Conservation (phyloP, 2,113 vertebrate genomes). For the Chloropsis hardwickii region DNA sequence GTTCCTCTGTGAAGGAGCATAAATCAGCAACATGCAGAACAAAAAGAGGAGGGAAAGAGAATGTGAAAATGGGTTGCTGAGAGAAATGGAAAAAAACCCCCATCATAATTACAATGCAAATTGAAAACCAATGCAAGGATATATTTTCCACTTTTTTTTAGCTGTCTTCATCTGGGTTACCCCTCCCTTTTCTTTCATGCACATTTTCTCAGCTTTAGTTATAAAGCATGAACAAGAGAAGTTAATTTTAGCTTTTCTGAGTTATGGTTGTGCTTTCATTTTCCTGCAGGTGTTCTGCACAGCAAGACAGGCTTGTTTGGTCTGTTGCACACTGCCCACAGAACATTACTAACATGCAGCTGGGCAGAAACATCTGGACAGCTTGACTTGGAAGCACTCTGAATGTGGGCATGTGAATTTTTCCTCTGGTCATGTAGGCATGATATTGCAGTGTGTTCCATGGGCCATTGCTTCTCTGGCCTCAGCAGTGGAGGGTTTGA, state of each 20-base stretch:
- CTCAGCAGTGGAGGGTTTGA: not conserved
- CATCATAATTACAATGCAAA: not conserved
- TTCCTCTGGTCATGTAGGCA: not conserved
- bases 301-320: not conserved
- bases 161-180: not conserved
- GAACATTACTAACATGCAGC: not conserved
- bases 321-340: not conserved
- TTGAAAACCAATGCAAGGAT: not conserved
- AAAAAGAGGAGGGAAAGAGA: not conserved
- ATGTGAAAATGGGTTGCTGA: not conserved
- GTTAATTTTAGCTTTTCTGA: conserved; percentile 25
- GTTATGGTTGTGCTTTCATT: not conserved
- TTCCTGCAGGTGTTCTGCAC: conserved; percentile 46
- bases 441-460: not conserved
- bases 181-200: not conserved
- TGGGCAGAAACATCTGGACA: conserved; percentile 26
- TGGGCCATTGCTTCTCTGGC: not conserved
- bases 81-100: not conserved
- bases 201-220: not conserved
- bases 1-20: not conserved
- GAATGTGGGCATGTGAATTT: not conserved
- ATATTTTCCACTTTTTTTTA: not conserved
- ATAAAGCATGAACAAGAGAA: not conserved
- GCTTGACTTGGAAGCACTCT: not conserved
- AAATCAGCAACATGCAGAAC: not conserved